Conservation (phyloP, 1,140 invertebrate genomes). For the Zophobas atratus region DNA sequence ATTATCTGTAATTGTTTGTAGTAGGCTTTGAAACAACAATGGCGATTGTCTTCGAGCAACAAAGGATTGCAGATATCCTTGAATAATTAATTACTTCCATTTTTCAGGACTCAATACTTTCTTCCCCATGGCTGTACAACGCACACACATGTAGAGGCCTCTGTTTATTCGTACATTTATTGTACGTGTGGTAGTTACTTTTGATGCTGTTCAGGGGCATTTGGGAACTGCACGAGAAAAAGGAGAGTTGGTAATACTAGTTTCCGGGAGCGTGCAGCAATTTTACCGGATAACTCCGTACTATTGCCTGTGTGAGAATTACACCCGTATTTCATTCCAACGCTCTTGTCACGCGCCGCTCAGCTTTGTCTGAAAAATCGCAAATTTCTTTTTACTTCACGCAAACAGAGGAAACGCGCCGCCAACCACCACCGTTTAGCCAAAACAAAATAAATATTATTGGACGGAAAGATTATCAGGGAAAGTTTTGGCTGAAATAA, state of each 20-base stretch:
- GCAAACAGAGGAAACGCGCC: slow-evolving; percentile 6
- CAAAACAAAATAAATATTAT: slow-evolving; percentile 30
- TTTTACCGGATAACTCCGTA: slow-evolving; percentile 60
- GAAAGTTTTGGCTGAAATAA: slow-evolving; percentile 4
- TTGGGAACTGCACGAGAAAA: slow-evolving; percentile 48
- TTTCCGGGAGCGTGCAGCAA: slow-evolving; percentile 60
- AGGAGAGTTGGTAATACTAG: slow-evolving; percentile 58
- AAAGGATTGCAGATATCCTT: slow-evolving; percentile 59
- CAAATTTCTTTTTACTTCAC: slow-evolving; percentile 47
- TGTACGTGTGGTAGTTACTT: slow-evolving; percentile 57
- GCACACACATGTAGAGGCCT: slow-evolving; percentile 40
- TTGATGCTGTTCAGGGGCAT: slow-evolving; percentile 49
- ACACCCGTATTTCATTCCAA: slow-evolving; percentile 56
- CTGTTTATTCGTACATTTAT: slow-evolving; percentile 59
- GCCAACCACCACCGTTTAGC: slow-evolving; percentile 3
- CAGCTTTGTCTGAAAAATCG: slow-evolving; percentile 40
- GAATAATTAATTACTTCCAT: slow-evolving; percentile 63
- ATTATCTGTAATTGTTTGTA: slow-evolving; percentile 62
- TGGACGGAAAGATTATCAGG: slow-evolving; percentile 14
- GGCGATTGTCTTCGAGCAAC: slow-evolving; percentile 59
- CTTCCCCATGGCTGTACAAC: slow-evolving; percentile 51
- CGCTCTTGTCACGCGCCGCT: slow-evolving; percentile 24
- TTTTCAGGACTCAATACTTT: slow-evolving; percentile 60
- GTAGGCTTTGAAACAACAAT: slow-evolving; percentile 58
- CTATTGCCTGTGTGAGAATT: slow-evolving; percentile 62